Evolutionary conservation across 2,113 vertebrate species (phyloP).

Genomic region (Strix aluco): DNA sequence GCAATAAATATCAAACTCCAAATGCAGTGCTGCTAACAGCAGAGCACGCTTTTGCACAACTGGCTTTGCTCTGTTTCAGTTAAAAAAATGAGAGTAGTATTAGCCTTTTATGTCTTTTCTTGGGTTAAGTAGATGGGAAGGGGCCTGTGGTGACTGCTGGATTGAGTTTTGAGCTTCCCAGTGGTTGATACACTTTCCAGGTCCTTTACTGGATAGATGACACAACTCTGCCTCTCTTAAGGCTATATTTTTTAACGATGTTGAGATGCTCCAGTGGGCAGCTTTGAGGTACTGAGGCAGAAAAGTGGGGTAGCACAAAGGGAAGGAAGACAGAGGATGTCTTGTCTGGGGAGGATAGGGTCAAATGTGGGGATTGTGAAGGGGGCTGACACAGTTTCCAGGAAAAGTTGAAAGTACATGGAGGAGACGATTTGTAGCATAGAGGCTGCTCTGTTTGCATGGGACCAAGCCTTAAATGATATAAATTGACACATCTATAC

Average conservation of each 20-base stretch:
- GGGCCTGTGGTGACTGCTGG: background rate
- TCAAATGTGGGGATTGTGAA: accelerated
- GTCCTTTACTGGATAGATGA: background rate
- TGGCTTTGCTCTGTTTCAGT: background rate
- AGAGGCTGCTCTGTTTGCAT: background rate
- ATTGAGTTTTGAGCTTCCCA: background rate
- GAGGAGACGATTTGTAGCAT: background rate
- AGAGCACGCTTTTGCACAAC: background rate
- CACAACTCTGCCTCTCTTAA: background rate
- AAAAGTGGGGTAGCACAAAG: background rate
- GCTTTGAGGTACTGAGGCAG: background rate
- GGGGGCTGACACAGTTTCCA: background rate
- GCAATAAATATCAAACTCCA: background rate
- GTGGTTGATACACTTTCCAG: background rate
- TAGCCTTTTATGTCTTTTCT: background rate
- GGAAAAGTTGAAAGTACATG: background rate
- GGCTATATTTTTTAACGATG: background rate
- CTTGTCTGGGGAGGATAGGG: background rate
- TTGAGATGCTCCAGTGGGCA: background rate
- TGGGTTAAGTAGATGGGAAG: background rate
- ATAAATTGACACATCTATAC: background rate
- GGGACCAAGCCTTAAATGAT: background rate
- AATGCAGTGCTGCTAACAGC: background rate
- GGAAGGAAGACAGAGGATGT: background rate
- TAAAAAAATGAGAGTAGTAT: background rate